Conservation (phyloP, 2,888 invertebrate species). For the Leptinotarsa peninsularis region DNA sequence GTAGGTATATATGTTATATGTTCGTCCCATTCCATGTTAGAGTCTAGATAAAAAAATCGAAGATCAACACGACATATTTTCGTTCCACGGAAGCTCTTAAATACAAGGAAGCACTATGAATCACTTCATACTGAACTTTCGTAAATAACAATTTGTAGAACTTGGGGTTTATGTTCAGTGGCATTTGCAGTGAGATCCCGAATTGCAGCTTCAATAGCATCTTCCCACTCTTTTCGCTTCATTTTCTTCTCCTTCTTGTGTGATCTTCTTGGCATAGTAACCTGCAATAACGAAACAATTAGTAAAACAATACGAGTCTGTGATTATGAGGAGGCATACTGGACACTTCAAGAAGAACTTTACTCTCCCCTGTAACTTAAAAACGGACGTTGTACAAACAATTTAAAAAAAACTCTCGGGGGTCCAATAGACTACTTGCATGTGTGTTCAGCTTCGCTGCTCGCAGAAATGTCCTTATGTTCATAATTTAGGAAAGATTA, state of each 20-base stretch:
- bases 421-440: too few relatives aligned
- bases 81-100: not conserved
- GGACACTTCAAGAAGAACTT: too few relatives aligned
- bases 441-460: too few relatives aligned
- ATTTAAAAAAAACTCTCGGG: too few relatives aligned
- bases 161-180: slow-evolving; percentile 66
- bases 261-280: slow-evolving; percentile 76
- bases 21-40: too few relatives aligned
- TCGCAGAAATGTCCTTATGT: too few relatives aligned
- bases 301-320: too few relatives aligned
- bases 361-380: too few relatives aligned
- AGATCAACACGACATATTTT: not conserved
- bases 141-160: slow-evolving; percentile 87
- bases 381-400: too few relatives aligned
- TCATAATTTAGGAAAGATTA: too few relatives aligned
- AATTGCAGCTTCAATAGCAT: slow-evolving; percentile 83
- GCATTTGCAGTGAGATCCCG: slow-evolving; percentile 77
- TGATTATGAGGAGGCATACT: too few relatives aligned
- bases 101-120: not conserved
- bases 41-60: not conserved
- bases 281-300: slow-evolving; percentile 64
- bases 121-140: slow-evolving; percentile 83
- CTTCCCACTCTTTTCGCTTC: slow-evolving; percentile 75
- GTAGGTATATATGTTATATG: too few relatives aligned
- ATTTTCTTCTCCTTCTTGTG: slow-evolving; percentile 68